Conservation (phyloP, 1,140 invertebrate genomes). For the Hormaphis cornu region DNA sequence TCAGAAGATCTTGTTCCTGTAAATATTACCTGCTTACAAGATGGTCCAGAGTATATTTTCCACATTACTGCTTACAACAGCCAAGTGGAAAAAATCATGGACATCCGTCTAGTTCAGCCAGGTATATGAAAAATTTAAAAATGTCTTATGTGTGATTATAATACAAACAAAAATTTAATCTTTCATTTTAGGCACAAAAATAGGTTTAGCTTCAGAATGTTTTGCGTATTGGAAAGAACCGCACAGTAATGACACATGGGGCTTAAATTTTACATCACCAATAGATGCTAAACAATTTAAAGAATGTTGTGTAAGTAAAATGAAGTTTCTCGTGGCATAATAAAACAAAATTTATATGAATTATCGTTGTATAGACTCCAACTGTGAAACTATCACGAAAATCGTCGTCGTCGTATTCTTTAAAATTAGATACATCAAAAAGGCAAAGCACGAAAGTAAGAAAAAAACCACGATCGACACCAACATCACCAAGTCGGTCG, state of each 20-base stretch:
- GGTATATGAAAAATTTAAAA: slow-evolving; percentile 51
- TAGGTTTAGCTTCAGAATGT: slow-evolving; percentile 94
- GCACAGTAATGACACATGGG: slow-evolving; percentile 96
- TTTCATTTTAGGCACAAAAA: slow-evolving; percentile 69
- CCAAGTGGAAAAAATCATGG: slow-evolving; percentile 95
- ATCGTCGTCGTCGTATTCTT: slow-evolving; percentile 89
- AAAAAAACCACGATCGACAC: slow-evolving; percentile 83
- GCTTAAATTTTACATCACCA: slow-evolving; percentile 91
- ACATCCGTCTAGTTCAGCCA: slow-evolving; percentile 90
- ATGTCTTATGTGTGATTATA: neutral
- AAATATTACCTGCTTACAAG: slow-evolving; percentile 93
- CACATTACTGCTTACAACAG: slow-evolving; percentile 98
- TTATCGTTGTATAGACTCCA: slow-evolving; percentile 61
- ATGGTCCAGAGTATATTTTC: slow-evolving; percentile 90
- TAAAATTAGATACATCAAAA: slow-evolving; percentile 74
- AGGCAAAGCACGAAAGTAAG: slow-evolving; percentile 72
- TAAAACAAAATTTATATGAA: neutral
- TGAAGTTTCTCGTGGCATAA: neutral
- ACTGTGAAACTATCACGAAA: slow-evolving; percentile 95
- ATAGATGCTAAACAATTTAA: slow-evolving; percentile 94
- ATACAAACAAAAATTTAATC: neutral
- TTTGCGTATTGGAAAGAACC: slow-evolving; percentile 98
- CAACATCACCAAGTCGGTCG: slow-evolving; percentile 80
- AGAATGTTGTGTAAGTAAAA: slow-evolving; percentile 91
- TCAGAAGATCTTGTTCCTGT: slow-evolving; percentile 95